phyloP scores from a whole-genome alignment of 2,888 invertebrate genomes.

The Trachelus troglodyta region DNA sequence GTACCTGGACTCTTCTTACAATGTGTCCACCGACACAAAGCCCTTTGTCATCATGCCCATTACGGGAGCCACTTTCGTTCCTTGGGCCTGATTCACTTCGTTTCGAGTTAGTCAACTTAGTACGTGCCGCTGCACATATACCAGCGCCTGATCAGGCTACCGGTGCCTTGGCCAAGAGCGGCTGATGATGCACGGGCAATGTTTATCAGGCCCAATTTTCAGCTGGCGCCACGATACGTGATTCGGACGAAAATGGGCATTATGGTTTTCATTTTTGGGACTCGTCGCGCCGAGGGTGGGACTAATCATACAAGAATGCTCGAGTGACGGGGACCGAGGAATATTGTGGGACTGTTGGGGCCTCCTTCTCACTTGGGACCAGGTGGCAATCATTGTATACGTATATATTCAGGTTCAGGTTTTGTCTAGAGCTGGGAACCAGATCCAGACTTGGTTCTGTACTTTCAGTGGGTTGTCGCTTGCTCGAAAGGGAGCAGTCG shows the following conservation, averaged over 20 bases:
- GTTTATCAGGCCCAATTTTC: not conserved
- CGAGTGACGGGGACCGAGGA: no score
- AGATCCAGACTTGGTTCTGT: no score
- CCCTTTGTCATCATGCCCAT: constrained; percentile 20
- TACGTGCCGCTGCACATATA: not conserved
- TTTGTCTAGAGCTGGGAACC: no score
- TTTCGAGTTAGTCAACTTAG: not conserved
- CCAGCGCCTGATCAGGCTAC: not conserved
- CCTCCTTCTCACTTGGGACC: no score
- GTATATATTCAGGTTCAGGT: no score
- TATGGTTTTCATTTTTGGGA: not conserved
- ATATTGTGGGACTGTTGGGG: no score
- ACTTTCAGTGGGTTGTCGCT: no score
- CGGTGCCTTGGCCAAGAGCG: not conserved
- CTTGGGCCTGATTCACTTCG: not conserved
- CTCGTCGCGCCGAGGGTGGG: no score
- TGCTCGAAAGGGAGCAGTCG: no score
- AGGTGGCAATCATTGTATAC: no score
- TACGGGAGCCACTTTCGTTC: not conserved
- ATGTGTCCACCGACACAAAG: constrained; percentile 16
- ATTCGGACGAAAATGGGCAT: not conserved
- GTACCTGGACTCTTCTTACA: not conserved
- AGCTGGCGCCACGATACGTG: not conserved
- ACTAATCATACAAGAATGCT: no score
- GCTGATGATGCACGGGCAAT: not conserved